Evolutionary conservation across 2,113 vertebrate species (phyloP).

Genomic region (Choloepus hoffmanni): DNA sequence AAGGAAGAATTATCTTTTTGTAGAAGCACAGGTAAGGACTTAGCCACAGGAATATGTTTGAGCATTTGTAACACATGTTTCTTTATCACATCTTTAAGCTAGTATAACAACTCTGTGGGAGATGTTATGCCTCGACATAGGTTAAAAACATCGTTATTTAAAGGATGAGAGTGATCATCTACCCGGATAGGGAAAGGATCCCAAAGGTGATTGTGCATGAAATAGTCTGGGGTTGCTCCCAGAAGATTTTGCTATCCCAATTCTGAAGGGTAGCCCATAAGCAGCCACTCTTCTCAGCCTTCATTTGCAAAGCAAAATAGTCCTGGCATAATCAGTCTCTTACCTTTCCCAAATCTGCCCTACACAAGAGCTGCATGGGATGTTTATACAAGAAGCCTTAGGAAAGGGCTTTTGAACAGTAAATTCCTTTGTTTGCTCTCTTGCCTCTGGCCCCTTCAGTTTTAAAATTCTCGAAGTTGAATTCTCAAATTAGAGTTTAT

Average conservation of each 20-base stretch:
- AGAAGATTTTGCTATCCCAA: background rate
- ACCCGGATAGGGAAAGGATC: background rate
- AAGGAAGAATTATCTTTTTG: background rate
- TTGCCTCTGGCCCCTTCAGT: background rate
- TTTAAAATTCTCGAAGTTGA: conserved; percentile 64
- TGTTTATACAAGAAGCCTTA: background rate
- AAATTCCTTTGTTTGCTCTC: conserved; percentile 11
- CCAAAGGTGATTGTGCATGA: background rate
- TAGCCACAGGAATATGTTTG: background rate
- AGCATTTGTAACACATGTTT: background rate
- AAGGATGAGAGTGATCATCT: background rate
- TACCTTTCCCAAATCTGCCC: background rate
- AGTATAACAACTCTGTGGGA: background rate
- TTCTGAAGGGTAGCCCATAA: background rate
- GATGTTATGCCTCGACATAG: background rate
- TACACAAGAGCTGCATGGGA: background rate
- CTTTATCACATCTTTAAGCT: background rate
- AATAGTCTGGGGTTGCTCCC: background rate
- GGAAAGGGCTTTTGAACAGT: conserved; percentile 22
- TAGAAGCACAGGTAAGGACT: background rate
- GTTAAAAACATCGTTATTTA: conserved; percentile 17
- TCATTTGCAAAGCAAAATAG: conserved; percentile 68
- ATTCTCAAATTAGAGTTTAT: conserved; percentile 57
- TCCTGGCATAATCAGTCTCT: background rate
- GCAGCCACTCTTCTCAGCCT: background rate